These are phyloP conservation scores for Metridium senile DNA, from an alignment of 92 coral and sea anemone species.

Conservation along the genomic window DNA sequence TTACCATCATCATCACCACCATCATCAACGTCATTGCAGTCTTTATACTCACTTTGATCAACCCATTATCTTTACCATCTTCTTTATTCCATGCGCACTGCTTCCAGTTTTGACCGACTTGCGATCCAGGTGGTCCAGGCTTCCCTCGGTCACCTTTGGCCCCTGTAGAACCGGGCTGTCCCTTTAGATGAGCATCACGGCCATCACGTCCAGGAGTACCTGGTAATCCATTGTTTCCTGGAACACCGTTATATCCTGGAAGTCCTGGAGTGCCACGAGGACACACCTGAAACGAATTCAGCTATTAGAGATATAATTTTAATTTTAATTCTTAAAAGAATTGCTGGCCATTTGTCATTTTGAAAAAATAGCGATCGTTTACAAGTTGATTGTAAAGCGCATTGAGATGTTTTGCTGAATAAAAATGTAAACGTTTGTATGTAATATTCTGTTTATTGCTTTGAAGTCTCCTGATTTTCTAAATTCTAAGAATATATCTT, in stretches of 20 bases:
- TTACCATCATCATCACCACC: no score
- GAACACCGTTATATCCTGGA: slow-evolving; percentile 43
- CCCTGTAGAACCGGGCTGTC: slow-evolving; percentile 9
- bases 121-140: slow-evolving; percentile 7
- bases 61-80: slow-evolving; percentile 24
- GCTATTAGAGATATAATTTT: neutral
- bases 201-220: slow-evolving; percentile 63
- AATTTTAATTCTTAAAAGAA: neutral
- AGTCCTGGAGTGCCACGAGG: slow-evolving; percentile 34
- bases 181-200: slow-evolving; percentile 33
- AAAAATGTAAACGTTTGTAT: no score
- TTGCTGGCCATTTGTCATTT: no score
- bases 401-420: no score
- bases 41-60: slow-evolving; percentile 21
- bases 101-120: slow-evolving; percentile 33
- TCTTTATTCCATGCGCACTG: slow-evolving; percentile 40
- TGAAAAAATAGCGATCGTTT: no score
- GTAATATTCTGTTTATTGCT: no score
- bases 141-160: slow-evolving; percentile 28
- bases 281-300: slow-evolving; percentile 6
- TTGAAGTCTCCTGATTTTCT: no score
- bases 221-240: slow-evolving; percentile 48
- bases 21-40: neutral
- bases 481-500: no score
- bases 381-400: no score